phyloP scores from a whole-genome alignment of 2,888 invertebrate genomes.

The Troides oblongomaculatus region DNA sequence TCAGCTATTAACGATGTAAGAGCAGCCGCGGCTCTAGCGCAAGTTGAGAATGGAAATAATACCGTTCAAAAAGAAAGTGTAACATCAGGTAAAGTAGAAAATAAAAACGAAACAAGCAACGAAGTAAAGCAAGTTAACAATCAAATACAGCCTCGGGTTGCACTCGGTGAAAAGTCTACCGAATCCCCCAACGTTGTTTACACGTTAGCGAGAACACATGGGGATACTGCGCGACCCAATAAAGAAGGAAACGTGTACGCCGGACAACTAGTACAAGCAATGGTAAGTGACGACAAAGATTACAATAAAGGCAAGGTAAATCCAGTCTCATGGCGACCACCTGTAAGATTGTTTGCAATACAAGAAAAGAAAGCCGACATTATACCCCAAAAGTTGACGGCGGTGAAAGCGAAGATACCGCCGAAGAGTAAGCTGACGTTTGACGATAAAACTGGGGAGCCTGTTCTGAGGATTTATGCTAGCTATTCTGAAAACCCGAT shows the following conservation, averaged over 20 bases:
- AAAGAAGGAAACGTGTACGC: slow-evolving; percentile 63
- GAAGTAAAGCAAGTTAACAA: slow-evolving; percentile 36
- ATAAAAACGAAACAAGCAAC: slow-evolving; percentile 47
- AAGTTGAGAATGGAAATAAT: slow-evolving; percentile 79
- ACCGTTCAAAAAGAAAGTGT: slow-evolving; percentile 45
- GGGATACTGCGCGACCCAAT: slow-evolving; percentile 54
- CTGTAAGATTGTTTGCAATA: slow-evolving; percentile 56
- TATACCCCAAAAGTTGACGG: slow-evolving; percentile 47
- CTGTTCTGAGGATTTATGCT: slow-evolving; percentile 78
- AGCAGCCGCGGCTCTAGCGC: slow-evolving; percentile 81
- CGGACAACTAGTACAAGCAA: slow-evolving; percentile 71
- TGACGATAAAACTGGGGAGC: slow-evolving; percentile 71
- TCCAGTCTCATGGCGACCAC: slow-evolving; percentile 55
- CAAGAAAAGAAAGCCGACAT: slow-evolving; percentile 49
- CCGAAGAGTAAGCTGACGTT: slow-evolving; percentile 68
- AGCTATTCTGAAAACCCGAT: slow-evolving; percentile 62
- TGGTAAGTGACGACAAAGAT: slow-evolving; percentile 67
- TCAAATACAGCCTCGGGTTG: slow-evolving; percentile 56
- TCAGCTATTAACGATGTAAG: slow-evolving; percentile 82
- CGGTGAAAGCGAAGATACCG: slow-evolving; percentile 67
- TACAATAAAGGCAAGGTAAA: slow-evolving; percentile 60
- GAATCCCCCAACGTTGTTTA: slow-evolving; percentile 67
- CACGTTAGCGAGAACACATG: slow-evolving; percentile 58
- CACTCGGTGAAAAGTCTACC: slow-evolving; percentile 59
- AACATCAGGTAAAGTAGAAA: slow-evolving; percentile 30